Evolutionary conservation across 1,140 invertebrate genomes (phyloP), one percentile per base, ranked within the genome.

Genomic region (Drosophila funebris): DNA sequence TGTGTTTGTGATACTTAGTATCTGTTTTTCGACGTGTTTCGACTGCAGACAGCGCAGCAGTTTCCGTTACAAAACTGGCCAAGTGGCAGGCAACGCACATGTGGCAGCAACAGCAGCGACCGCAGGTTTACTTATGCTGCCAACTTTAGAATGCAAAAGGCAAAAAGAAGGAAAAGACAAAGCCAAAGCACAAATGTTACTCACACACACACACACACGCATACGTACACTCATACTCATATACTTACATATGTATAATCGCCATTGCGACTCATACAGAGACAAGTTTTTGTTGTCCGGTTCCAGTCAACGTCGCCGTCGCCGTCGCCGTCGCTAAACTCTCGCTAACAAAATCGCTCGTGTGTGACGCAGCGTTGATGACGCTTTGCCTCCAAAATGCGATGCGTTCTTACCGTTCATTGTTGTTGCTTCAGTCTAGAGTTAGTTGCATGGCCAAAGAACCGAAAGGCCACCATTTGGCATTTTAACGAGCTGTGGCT

Each of bases 61-160:
- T 87, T 87, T 87, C 82, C 82, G 82, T 87, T 87, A 88, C 82
- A 85, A 87, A 85, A 75, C 78, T 88, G 83, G 72, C 75, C 75
- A 70, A 75, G 71, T 57, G 44, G 74, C 69, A 56, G 13, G 41
- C 31, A 48, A n/a, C 8, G 37, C 62, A 73, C 75, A 78, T 68
- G 56, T 61, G 72, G 36, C 48, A 56, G 37, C 50, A 20, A 46
- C 37, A 20, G 57, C 48, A 11, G 33, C 52, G 68, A n/a, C n/a
- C n/a, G 58, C 80, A 75, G 76, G 76, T 74, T 66, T 67, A 27
- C 18, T 46, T 58, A 16, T 50, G 64, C 73, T 61, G 52, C 77
- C 72, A 68, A 81, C 69, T 82, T 76, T 52, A 79, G 73, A 84
- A 79, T 76, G 73, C 73, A 73, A 68, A 71, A 61, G 54, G n/a